Conservation (phyloP, 2,797 vertebrate species). For the Bradypodion pumilum region DNA sequence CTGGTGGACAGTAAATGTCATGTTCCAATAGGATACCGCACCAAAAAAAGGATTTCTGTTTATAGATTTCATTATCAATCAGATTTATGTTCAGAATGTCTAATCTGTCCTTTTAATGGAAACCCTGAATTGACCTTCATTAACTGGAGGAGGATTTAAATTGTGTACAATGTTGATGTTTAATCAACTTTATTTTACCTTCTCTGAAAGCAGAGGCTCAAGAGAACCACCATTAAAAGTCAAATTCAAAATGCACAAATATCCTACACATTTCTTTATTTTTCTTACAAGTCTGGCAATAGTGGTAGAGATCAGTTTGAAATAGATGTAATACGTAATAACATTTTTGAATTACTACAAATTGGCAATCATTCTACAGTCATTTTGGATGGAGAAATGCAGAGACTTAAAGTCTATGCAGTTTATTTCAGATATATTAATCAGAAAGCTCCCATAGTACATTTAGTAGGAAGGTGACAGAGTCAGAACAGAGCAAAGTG, state of each 20-base stretch:
- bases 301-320: background rate
- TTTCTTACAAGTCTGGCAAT: background rate
- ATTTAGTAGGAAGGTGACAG: background rate
- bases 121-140: constrained; percentile 46
- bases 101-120: constrained; percentile 52
- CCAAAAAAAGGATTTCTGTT: constrained; percentile 55
- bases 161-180: constrained; percentile 14
- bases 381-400: background rate
- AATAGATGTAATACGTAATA: background rate
- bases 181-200: constrained; percentile 51
- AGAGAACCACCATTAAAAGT: constrained; percentile 27
- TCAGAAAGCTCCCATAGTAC: constrained; percentile 4
- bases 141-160: constrained; percentile 53
- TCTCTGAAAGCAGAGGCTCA: constrained; percentile 42
- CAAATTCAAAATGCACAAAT: constrained; percentile 33
- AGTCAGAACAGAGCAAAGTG: constrained; percentile 11
- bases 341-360: background rate
- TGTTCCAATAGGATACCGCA: constrained; percentile 47
- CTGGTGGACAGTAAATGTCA: constrained; percentile 57
- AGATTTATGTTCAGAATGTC: constrained; percentile 58
- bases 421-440: constrained; percentile 27
- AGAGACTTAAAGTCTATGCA: background rate
- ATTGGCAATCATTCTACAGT: background rate
- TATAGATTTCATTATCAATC: constrained; percentile 57
- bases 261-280: constrained; percentile 26